Evolutionary conservation across 2,797 vertebrate genomes (phyloP).

Genomic region (Potorous gilbertii): DNA sequence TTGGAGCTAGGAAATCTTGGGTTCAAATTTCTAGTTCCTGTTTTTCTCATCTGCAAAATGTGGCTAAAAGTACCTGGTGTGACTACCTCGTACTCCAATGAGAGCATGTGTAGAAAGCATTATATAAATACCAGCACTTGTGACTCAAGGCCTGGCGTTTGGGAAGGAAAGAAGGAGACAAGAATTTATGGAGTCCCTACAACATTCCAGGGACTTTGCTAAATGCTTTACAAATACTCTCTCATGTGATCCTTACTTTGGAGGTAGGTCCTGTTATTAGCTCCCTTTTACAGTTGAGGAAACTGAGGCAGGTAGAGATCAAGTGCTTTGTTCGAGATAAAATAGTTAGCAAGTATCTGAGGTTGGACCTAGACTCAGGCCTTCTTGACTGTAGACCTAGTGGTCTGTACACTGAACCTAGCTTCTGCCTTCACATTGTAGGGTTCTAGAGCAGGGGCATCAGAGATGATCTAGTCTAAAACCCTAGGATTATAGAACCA

Average conservation of each 20-base stretch:
- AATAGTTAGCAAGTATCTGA: background rate
- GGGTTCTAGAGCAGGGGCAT: background rate
- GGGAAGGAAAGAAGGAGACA: background rate
- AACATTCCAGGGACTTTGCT: background rate
- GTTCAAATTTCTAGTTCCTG: background rate
- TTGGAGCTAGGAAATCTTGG: background rate
- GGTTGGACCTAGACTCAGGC: background rate
- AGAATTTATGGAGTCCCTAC: background rate
- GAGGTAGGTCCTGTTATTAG: background rate
- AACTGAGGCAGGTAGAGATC: background rate
- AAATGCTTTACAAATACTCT: background rate
- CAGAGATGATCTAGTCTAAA: background rate
- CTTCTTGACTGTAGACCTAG: background rate
- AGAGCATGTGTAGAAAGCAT: background rate
- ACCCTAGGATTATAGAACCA: background rate
- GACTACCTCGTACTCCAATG: background rate
- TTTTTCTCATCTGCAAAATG: conserved; percentile 55
- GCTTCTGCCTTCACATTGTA: background rate
- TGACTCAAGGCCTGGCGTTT: background rate
- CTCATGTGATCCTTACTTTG: background rate
- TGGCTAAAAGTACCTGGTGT: background rate
- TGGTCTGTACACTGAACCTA: background rate
- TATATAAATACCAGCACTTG: background rate
- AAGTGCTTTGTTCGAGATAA: background rate
- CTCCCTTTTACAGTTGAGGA: background rate